Percentiles rank a stretch among this genome's conserved stretches.
Evolutionary conservation across 2,888 invertebrate species (phyloP).

Genomic region (Lycophotia porphyrea): DNA sequence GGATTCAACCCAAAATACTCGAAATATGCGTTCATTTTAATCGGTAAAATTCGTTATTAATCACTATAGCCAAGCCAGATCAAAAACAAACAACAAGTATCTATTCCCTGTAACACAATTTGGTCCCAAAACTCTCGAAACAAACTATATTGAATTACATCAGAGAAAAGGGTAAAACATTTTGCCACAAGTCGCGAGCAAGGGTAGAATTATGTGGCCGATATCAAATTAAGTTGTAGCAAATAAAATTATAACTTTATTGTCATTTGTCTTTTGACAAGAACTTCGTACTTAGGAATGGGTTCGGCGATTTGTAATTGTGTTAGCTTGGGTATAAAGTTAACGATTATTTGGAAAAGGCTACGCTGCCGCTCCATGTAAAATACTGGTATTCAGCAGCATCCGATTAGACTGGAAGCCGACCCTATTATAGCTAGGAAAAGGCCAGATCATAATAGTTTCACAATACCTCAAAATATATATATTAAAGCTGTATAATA

Average conservation of each 20-base stretch:
- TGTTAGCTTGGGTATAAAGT: slow-evolving; percentile 6
- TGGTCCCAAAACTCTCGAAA: slow-evolving; percentile 11
- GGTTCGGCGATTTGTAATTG: background rate
- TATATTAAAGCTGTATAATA: background rate
- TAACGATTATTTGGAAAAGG: slow-evolving; percentile 4
- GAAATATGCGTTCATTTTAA: background rate
- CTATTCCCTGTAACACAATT: slow-evolving; percentile 8
- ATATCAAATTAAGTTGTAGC: slow-evolving; percentile 32
- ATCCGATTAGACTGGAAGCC: background rate
- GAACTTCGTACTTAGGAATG: slow-evolving; percentile 13
- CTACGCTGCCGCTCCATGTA: background rate
- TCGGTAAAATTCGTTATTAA: background rate
- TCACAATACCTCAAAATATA: background rate
- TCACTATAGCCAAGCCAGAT: background rate
- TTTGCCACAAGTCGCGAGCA: slow-evolving; percentile 28
- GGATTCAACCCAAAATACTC: background rate
- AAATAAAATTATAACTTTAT: slow-evolving; percentile 52
- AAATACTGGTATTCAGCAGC: background rate
- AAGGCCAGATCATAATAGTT: background rate
- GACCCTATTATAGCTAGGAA: background rate
- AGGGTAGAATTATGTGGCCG: slow-evolving; percentile 25
- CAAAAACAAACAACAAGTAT: slow-evolving; percentile 21
- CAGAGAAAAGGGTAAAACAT: slow-evolving; percentile 17
- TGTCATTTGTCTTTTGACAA: slow-evolving; percentile 29
- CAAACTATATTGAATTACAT: slow-evolving; percentile 34